Percentiles rank a stretch among this genome's conserved stretches.
These are phyloP conservation scores for Tetragnatha montana DNA, from an alignment of 2,888 invertebrate species.

Conservation along the genomic window DNA sequence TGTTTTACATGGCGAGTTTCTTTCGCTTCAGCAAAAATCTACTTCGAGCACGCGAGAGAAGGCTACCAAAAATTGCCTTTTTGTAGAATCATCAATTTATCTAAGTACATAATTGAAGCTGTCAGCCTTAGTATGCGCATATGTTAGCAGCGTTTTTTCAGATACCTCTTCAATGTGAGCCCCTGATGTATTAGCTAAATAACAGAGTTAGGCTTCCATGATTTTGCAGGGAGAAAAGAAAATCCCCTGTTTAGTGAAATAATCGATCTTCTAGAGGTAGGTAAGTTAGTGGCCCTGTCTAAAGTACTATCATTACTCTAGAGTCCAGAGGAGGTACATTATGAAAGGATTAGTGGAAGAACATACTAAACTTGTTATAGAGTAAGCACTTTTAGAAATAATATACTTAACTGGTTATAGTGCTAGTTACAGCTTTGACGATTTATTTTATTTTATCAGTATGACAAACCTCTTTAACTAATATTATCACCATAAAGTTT, in stretches of 20 bases:
- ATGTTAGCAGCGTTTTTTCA: slow-evolving; percentile 12
- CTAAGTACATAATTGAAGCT: slow-evolving; percentile 46
- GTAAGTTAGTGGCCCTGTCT: slow-evolving; percentile 1
- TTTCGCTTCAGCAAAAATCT: slow-evolving; percentile 8
- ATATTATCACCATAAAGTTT: too few species aligned
- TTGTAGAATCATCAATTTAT: slow-evolving; percentile 50
- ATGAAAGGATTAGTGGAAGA: slow-evolving; percentile 3
- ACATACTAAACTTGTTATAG: too few species aligned
- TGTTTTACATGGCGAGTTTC: slow-evolving; percentile 14
- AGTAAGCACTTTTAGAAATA: too few species aligned
- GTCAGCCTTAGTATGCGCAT: slow-evolving; percentile 25
- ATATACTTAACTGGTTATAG: too few species aligned
- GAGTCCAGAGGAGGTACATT: neutral
- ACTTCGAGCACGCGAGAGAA: neutral
- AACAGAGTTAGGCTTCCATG: slow-evolving; percentile 9
- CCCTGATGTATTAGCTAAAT: slow-evolving; percentile 5
- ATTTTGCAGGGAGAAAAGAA: slow-evolving; percentile 19
- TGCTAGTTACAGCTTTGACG: too few species aligned
- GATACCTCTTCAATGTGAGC: neutral
- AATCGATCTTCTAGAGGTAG: neutral
- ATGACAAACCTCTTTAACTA: too few species aligned
- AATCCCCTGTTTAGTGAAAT: slow-evolving; percentile 5
- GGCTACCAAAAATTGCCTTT: slow-evolving; percentile 26
- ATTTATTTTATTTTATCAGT: too few species aligned
- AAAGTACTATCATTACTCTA: slow-evolving; percentile 26